These are phyloP conservation scores for Drosophila setifemur DNA, from an alignment of 1,140 invertebrate genomes.

Conservation along the genomic window DNA sequence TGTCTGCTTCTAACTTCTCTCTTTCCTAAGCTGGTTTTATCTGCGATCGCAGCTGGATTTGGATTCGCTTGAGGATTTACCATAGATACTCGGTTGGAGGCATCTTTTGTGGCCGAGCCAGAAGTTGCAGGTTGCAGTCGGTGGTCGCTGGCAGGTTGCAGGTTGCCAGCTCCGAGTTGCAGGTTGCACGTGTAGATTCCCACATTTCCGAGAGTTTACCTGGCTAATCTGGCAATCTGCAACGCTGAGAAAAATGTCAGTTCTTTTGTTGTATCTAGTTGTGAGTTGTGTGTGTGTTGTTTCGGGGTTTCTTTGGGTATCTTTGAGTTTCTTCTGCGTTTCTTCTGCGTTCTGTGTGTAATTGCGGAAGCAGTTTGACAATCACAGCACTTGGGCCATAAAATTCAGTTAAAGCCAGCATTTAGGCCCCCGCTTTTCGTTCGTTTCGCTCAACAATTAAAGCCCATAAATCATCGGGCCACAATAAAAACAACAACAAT, in stretches of 20 bases:
- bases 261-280: conserved; percentile 18
- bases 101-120: conserved; percentile 12
- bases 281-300: no score
- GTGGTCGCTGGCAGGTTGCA: no score
- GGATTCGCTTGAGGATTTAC: background rate
- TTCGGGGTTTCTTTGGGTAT: no score
- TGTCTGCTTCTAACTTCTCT: background rate
- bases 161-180: background rate
- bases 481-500: background rate
- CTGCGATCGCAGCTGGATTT: background rate
- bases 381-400: conserved; percentile 6
- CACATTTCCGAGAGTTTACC: conserved; percentile 10
- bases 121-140: background rate
- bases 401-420: background rate
- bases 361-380: conserved; percentile 30
- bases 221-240: conserved; percentile 11
- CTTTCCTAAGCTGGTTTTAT: conserved; percentile 3
- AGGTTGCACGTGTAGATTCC: conserved; percentile 18
- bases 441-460: conserved; percentile 20
- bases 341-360: no score
- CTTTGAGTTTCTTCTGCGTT: no score
- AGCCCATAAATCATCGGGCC: conserved; percentile 29
- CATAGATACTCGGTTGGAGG: background rate
- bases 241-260: conserved; percentile 34
- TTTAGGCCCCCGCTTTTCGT: conserved; percentile 6